Percentiles rank a stretch among this genome's conserved stretches.
phyloP scores from a whole-genome alignment of 2,888 invertebrate species.

The Muschampia plurimacula region DNA sequence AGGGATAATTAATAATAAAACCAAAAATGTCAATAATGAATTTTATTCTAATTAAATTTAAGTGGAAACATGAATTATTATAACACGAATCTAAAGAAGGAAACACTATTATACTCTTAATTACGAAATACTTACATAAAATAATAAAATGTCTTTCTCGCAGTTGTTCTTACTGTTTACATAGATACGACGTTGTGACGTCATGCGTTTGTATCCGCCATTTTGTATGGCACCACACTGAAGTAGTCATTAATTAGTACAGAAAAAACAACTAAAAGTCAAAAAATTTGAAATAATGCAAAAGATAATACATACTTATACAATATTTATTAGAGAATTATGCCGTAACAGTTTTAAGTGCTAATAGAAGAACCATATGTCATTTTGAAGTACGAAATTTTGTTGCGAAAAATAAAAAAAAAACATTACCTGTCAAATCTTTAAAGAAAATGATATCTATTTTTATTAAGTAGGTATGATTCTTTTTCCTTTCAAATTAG shows the following conservation, averaged over 20 bases:
- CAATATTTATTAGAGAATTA: slow-evolving; percentile 54
- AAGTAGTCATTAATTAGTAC: slow-evolving; percentile 38
- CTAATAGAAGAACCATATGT: slow-evolving; percentile 48
- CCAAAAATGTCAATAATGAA: slow-evolving; percentile 76
- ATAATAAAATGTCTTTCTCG: slow-evolving; percentile 83
- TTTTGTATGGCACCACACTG: slow-evolving; percentile 63
- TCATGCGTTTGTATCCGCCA: slow-evolving; percentile 49
- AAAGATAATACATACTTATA: slow-evolving; percentile 47
- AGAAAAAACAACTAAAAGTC: slow-evolving; percentile 42
- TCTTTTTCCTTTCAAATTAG: no score
- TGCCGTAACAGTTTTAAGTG: slow-evolving; percentile 54
- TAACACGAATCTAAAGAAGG: slow-evolving; percentile 85
- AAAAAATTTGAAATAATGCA: slow-evolving; percentile 39
- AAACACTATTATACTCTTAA: slow-evolving; percentile 84
- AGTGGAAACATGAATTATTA: slow-evolving; percentile 85
- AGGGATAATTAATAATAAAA: slow-evolving; percentile 60
- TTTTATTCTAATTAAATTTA: slow-evolving; percentile 84
- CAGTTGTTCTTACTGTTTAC: slow-evolving; percentile 51
- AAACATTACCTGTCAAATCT: no score
- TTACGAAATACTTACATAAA: slow-evolving; percentile 83
- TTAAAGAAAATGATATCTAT: no score
- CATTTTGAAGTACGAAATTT: background rate
- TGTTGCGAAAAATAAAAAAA: no score
- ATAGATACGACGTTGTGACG: slow-evolving; percentile 27
- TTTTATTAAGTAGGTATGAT: no score